Conservation (phyloP, 2,888 invertebrate genomes). For the Brenthis daphne region DNA sequence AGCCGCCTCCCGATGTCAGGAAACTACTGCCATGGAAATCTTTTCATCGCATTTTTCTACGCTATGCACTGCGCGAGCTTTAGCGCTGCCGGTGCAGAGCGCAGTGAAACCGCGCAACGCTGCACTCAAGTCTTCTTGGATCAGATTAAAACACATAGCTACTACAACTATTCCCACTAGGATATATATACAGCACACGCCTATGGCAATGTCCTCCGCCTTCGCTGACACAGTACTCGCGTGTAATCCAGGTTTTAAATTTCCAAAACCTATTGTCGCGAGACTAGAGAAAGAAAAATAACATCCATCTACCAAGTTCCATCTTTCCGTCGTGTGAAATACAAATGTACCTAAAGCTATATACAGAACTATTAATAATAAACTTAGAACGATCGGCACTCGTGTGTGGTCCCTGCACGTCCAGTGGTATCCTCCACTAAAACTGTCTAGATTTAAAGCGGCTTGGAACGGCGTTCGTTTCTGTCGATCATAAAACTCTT, state of each 20-base stretch:
- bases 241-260: slow-evolving; percentile 86
- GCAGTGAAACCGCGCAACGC: slow-evolving; percentile 50
- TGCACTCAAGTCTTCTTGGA: slow-evolving; percentile 87
- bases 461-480: slow-evolving; percentile 71
- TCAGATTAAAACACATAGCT: slow-evolving; percentile 93
- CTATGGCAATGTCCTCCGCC: slow-evolving; percentile 86
- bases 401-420: slow-evolving; percentile 84
- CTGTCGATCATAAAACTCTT: slow-evolving; percentile 48
- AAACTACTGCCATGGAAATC: slow-evolving; percentile 76
- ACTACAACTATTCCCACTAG: slow-evolving; percentile 92
- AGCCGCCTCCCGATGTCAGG: slow-evolving; percentile 80
- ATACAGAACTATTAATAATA: slow-evolving; percentile 92
- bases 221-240: slow-evolving; percentile 71
- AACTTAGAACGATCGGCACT: slow-evolving; percentile 93
- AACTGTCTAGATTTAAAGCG: slow-evolving; percentile 68
- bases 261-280: slow-evolving; percentile 93
- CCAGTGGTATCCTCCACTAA: slow-evolving; percentile 65
- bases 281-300: slow-evolving; percentile 90
- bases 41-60: slow-evolving; percentile 76
- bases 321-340: slow-evolving; percentile 94
- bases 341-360: slow-evolving; percentile 94
- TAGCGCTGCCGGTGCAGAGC: slow-evolving; percentile 55
- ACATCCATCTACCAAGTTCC: slow-evolving; percentile 94
- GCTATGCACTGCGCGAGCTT: slow-evolving; percentile 67
- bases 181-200: slow-evolving; percentile 91